Base-by-base conservation (phyloP, 2,113 vertebrate genomes). In the Xiphophorus couchianus region DNA sequence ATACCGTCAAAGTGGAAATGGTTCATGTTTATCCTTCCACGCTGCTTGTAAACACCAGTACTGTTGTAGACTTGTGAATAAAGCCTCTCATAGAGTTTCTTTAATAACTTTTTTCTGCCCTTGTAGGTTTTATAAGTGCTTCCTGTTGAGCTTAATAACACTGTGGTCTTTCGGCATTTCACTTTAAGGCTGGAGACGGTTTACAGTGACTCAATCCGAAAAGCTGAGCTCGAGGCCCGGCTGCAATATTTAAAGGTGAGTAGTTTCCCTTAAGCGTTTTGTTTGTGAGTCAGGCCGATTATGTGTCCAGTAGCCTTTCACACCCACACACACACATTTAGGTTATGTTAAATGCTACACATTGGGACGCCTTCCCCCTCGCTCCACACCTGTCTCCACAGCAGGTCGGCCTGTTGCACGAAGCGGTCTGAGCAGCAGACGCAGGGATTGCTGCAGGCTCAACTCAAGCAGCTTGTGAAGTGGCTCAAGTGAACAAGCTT, bases 221-320 rank as follows among this genome's bases (percentile, higher is more conserved):
- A 96, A 89, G 97, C 96, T 0, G 97, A 98, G 87, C 91, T 98
- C 84, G 96, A 98, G 73, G 97, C 97, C 0, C 94, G 97, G 44
- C 94, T 98, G 87, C 97, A 98, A 90, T 99, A 96, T 92, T 93
- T 99, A 31, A 98, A 98, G 97, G 97, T 98, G 85, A 87, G 84
- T 60, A 35, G n/a, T 19, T 37, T 17, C 12, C 39, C 22, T 67
- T 15, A 51, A 51, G 48, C 48, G 15, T 31, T 76, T 78, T 65
- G 77, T 27, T 42, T 10, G 66, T 60, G 61, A 68, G 39, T 84
- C 67, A 31, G 62, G 60, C 75, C 5, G 14, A 29, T 63, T 78
- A 62, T 74, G 66, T 29, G 37, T 71, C 37, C 71, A 66, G 48
- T 65, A 61, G 28, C 19, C 58, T 28, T 58, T 27, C 42, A 66